Base-by-base conservation (phyloP, 2,888 invertebrate species). In the Synergus gifuensis region DNA sequence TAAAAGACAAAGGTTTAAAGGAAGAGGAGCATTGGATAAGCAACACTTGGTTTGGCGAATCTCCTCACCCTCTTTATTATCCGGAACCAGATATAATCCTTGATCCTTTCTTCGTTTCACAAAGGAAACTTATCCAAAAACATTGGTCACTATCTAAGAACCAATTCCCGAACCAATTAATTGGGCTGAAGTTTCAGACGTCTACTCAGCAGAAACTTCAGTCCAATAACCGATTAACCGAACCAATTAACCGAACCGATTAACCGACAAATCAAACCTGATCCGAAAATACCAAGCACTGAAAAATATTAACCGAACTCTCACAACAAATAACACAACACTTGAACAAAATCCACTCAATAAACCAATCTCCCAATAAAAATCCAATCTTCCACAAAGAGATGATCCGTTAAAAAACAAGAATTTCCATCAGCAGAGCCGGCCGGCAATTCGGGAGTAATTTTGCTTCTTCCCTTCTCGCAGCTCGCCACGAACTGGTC, bases 401-500 rank as follows among this genome's bases (percentile, higher is more conserved):
- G 14, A 7, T 44, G n/a, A 7, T 44, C 12, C 1, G 7, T 66
- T 12, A 49, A 46, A 16, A 54, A 69, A 49, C 28, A 44, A 69
- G 22, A 44, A 67, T 22, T 14, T 46, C 44, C 2, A 67, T 16
- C 73, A 81, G 82, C 76, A 81, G 46, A 76, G 77, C 82, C 85
- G 83, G 82, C 85, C 84, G 85, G 86, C 84, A 84, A 46, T n/a
- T 54, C 73, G 18, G 28, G 28, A 69, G 46, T 78, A 83, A 82
- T 80, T 85, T 76, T 79, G 82, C 79, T 66, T 67, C 81, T 79
- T 81, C 82, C 83, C 82, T 84, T 83, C 85, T 81, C 76, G 82
- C 82, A 76, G 79, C 82, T 79, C 66, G 81, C 81, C 83, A 85
- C 83, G 82, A 89, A 89, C 89, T 89, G 89, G 87, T 89, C 88